Percentiles rank a stretch among this genome's conserved stretches.
phyloP scores from a whole-genome alignment of 1,140 invertebrate genomes.

The Microplitis demolitor region DNA sequence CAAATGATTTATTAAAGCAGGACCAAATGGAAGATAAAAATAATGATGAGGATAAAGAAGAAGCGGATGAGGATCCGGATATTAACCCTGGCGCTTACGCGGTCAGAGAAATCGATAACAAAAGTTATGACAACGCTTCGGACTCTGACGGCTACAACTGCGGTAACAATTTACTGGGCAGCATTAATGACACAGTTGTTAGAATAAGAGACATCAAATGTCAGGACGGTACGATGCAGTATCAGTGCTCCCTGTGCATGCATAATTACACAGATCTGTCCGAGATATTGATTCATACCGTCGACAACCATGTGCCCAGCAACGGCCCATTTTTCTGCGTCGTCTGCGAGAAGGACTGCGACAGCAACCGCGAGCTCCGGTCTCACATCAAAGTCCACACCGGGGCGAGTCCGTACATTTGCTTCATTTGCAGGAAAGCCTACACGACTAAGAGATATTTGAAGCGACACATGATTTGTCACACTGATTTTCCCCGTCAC shows the following conservation, averaged over 20 bases:
- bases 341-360: constrained; percentile 57
- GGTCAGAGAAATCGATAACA: not conserved
- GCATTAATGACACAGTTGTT: constrained; percentile 53
- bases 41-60: constrained; percentile 13
- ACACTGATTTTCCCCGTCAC: constrained; percentile 63
- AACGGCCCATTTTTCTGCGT: constrained; percentile 57
- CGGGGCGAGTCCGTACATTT: constrained; percentile 65
- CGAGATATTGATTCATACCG: constrained; percentile 43
- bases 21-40: not conserved
- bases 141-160: constrained; percentile 36
- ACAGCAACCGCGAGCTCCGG: constrained; percentile 45
- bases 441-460: constrained; percentile 64
- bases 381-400: constrained; percentile 61
- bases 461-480: constrained; percentile 66
- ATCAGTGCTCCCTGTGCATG: constrained; percentile 54
- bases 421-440: constrained; percentile 64
- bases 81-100: constrained; percentile 4
- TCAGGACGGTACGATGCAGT: constrained; percentile 40
- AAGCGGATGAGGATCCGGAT: constrained; percentile 20
- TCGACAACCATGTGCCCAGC: constrained; percentile 53
- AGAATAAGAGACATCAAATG: constrained; percentile 54
- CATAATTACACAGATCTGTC: constrained; percentile 50
- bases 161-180: constrained; percentile 47
- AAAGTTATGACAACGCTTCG: constrained; percentile 28
- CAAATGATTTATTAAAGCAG: not conserved